phyloP scores from a whole-genome alignment of 2,113 vertebrate genomes.

The Platichthys stellatus region DNA sequence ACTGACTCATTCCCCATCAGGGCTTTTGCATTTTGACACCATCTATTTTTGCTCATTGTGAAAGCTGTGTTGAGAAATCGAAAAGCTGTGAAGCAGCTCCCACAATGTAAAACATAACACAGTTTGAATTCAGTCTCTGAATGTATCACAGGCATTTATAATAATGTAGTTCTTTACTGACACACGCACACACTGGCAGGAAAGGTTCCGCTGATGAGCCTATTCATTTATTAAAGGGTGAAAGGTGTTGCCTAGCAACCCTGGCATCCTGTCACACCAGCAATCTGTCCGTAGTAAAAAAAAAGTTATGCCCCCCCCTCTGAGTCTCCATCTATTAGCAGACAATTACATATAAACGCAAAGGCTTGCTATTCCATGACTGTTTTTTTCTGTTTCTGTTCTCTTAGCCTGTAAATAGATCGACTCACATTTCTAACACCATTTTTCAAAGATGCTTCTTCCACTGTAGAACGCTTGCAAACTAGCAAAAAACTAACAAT shows the following conservation, averaged over 20 bases:
- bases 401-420: conserved; percentile 45
- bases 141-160: conserved; percentile 32
- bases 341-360: conserved; percentile 52
- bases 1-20: conserved; percentile 50
- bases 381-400: conserved; percentile 34
- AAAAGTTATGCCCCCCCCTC: conserved; percentile 35
- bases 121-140: conserved; percentile 9
- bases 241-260: conserved; percentile 71
- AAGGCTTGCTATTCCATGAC: conserved; percentile 55
- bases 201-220: conserved; percentile 66
- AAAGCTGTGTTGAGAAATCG: conserved; percentile 42
- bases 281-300: conserved; percentile 37
- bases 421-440: conserved; percentile 51
- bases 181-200: conserved; percentile 5
- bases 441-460: conserved; percentile 37
- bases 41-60: conserved; percentile 54
- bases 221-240: conserved; percentile 72
- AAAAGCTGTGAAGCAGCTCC: conserved; percentile 26
- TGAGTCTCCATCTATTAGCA: conserved; percentile 25
- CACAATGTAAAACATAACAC: conserved; percentile 39
- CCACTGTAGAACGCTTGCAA: conserved; percentile 58
- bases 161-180: conserved; percentile 40
- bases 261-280: conserved; percentile 44
- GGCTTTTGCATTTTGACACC: conserved; percentile 42
- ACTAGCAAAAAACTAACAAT: conserved; percentile 28